Base-by-base conservation (phyloP, 2,888 invertebrate genomes). In the Phasia obesa region DNA sequence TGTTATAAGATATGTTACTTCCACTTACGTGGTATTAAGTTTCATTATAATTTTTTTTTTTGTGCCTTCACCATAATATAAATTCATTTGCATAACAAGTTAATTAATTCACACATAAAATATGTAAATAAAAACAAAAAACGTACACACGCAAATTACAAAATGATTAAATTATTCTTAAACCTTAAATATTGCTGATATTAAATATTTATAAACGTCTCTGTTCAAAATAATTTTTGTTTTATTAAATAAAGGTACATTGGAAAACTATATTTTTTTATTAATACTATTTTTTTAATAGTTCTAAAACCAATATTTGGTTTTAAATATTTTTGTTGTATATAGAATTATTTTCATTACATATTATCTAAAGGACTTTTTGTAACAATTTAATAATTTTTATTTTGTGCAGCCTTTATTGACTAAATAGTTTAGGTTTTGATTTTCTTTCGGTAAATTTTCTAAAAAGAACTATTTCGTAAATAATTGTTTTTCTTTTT, bases 1-100 rank as follows among this genome's bases (percentile, higher is more conserved):
- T 70, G 64, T 65, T 70, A 75, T 81, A 81, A 21, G 81, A 81
- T 81, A 81, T 81, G 81, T 81, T 75, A 81, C 59, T 76, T 70
- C 75, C 75, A 76, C 51, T 75, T 69, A 64, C 23, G 53, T 69
- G 23, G 38, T 49, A 70, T 81, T 70, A 64, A 81, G 65, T 70
- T 81, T 64, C 64, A 7, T 67, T 69, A 11, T 11, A 2, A 31
- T 31, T 31, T 2, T 5, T 35, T 3, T 35, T 2, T 5, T 35
- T 3, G 9, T 35, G 35, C 35, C n/a, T n/a, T 11, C 5, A 35
- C 35, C 9, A 35, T 11, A 35, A 35, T 35, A 35, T 35, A n/a
- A n/a, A n/a, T n/a, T n/a, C 9, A 4, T 35, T 35, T 35, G 11
- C 11, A 35, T 11, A 2, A 35, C 11, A 35, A 35, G 11, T 35